Evolutionary conservation across 2,888 invertebrate species (phyloP).

Genomic region (Tribolium freemani): DNA sequence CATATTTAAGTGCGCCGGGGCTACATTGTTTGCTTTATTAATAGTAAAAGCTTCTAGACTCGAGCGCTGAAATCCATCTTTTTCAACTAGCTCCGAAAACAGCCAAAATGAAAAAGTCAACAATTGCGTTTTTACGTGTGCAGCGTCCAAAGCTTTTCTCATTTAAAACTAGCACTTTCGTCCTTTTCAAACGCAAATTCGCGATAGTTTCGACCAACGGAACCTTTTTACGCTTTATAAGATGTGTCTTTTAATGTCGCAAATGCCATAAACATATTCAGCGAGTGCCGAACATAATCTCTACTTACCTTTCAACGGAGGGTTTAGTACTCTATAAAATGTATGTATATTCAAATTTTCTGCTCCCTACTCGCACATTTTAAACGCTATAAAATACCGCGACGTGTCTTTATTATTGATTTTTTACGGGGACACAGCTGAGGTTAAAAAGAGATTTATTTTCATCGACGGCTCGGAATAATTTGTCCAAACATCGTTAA

Average conservation of each 20-base stretch:
- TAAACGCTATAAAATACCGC: conserved; percentile 36
- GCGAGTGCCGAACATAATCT: conserved; percentile 50
- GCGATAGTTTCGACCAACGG: background rate
- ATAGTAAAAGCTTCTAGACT: conserved; percentile 30
- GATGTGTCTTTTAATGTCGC: conserved; percentile 36
- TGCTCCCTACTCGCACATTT: conserved; percentile 31
- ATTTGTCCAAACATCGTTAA: conserved; percentile 20
- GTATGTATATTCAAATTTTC: conserved; percentile 53
- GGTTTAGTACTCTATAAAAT: conserved; percentile 51
- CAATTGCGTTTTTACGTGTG: conserved; percentile 5
- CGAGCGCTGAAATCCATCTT: conserved; percentile 24
- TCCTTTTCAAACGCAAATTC: background rate
- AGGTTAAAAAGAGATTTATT: conserved; percentile 33
- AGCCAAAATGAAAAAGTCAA: conserved; percentile 4
- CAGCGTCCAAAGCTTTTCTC: background rate
- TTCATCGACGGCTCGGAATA: conserved; percentile 21
- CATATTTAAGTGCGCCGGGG: conserved; percentile 16
- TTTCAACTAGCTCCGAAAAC: conserved; percentile 10
- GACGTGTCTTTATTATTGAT: conserved; percentile 43
- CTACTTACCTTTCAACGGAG: conserved; percentile 50
- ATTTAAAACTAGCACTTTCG: background rate
- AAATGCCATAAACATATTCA: conserved; percentile 53
- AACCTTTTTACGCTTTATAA: background rate
- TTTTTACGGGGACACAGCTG: conserved; percentile 28
- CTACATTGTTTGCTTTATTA: conserved; percentile 42